Evolutionary conservation across 2,113 vertebrate genomes (phyloP), one percentile per base, ranked within the genome.

Genomic region (Gopherus flavomarginatus): DNA sequence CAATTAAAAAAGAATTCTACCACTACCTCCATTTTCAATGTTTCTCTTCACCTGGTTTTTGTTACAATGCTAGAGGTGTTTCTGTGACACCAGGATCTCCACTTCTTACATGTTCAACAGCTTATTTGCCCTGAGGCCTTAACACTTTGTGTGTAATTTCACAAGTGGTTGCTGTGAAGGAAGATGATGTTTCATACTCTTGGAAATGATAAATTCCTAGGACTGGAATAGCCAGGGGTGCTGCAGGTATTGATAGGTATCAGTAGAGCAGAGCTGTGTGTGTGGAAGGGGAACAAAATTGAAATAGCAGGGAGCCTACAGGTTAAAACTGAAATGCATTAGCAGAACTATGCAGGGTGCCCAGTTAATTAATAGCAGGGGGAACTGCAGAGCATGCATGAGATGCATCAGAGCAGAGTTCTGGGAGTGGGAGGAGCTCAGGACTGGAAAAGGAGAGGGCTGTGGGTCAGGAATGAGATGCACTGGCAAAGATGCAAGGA

Each of bases 201-300:
- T 84, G 44, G 44, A 92, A 92, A 80, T 9, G 81, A 4, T 4
- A 8, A 87, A 81, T 52, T 86, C 78, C 62, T 86, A 96, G 65
- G 53, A 35, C 79, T 62, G 44, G 19, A 86, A 78, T 47, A 90
- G 42, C 54, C 87, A n/a, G 11, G 85, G 38, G 9, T 91, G 29
- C 56, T 89, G 83, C 14, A 85, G 53, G 72, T 90, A 78, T 5
- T 65, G 65, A 85, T 27, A 88, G 88, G 44, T 52, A 79, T 50
- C 59, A 79, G 4, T 80, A 54, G 53, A 54, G 53, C 53, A 2
- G 27, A 91, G 57, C 27, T 83, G 13, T 2, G 11, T 4, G 83
- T 54, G 44, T 49, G 62, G 86, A n/a, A 72, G 62, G 4, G 90
- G 10, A 79, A 52, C 35, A 93, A 42, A n/a, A 87, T 16, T 56